These are phyloP conservation scores for Bambusicola thoracicus DNA, from an alignment of 2,113 vertebrate genomes.

Conservation along the genomic window DNA sequence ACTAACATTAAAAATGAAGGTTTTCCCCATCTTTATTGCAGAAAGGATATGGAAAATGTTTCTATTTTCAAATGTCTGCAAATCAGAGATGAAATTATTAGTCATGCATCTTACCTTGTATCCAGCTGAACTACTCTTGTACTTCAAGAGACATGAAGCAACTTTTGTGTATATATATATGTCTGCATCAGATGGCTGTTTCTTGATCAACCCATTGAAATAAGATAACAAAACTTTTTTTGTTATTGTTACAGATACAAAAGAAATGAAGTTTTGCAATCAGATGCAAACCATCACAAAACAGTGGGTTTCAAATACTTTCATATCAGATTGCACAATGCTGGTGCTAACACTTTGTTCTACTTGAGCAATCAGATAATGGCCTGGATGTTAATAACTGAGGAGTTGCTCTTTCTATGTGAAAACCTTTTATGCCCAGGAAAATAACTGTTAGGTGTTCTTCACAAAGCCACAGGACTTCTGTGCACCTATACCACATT, in stretches of 20 bases:
- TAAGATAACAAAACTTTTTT: neutral
- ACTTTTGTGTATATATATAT: neutral
- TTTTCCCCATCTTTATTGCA: neutral
- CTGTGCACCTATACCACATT: fast-evolving
- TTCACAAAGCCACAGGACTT: neutral
- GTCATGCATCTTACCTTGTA: neutral
- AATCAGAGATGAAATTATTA: neutral
- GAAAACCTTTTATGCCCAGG: neutral
- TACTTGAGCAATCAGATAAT: conserved; percentile 39
- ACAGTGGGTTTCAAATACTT: conserved; percentile 11
- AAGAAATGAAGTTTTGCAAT: conserved; percentile 23
- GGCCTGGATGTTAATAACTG: neutral
- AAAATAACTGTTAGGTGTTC: neutral
- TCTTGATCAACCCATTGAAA: neutral
- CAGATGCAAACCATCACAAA: neutral
- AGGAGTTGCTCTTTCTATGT: neutral
- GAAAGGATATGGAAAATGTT: fast-evolving
- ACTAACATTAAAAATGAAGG: neutral
- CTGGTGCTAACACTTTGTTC: conserved; percentile 29
- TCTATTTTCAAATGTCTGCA: neutral
- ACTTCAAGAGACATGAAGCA: neutral
- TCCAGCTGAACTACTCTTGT: fast-evolving
- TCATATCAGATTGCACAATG: neutral
- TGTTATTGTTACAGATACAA: neutral
- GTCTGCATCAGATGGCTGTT: neutral